Conservation (phyloP, 2,888 invertebrate genomes). For the Chloromyia formosa region DNA sequence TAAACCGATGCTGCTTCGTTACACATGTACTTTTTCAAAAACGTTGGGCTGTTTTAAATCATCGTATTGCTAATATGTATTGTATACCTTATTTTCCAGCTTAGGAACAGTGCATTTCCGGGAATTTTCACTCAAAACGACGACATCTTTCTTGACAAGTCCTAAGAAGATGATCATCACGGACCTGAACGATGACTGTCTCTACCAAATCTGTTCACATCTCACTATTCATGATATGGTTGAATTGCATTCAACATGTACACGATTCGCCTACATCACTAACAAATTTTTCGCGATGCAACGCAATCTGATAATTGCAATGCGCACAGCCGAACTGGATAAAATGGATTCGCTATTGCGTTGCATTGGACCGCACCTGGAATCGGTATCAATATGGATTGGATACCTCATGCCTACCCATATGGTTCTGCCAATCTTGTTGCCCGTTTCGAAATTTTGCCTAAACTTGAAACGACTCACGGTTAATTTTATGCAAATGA, state of each 20-base stretch:
- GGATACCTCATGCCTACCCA: constrained; percentile 34
- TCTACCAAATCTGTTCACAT: constrained; percentile 26
- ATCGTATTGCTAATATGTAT: too few relatives aligned
- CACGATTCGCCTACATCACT: constrained; percentile 25
- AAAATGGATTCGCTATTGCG: constrained; percentile 22
- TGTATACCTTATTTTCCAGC: too few relatives aligned
- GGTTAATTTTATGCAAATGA: constrained; percentile 31
- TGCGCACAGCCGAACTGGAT: constrained; percentile 34
- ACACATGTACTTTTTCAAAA: too few relatives aligned
- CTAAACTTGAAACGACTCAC: constrained; percentile 20
- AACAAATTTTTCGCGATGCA: constrained; percentile 12
- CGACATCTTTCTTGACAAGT: too few relatives aligned
- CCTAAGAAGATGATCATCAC: constrained; percentile 25
- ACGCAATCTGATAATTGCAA: constrained; percentile 20
- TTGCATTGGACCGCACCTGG: constrained; percentile 19
- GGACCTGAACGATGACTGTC: constrained; percentile 34
- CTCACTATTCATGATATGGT: constrained; percentile 16
- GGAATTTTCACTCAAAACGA: too few relatives aligned
- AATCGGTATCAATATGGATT: constrained; percentile 23
- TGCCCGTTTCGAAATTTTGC: constrained; percentile 34
- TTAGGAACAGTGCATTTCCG: too few relatives aligned
- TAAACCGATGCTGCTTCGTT: too few relatives aligned
- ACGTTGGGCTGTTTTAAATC: too few relatives aligned
- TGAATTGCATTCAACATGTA: constrained; percentile 25
- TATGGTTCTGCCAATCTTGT: constrained; percentile 28